Conservation (phyloP, 2,797 vertebrate species). For the Rhodeus uyekii region DNA sequence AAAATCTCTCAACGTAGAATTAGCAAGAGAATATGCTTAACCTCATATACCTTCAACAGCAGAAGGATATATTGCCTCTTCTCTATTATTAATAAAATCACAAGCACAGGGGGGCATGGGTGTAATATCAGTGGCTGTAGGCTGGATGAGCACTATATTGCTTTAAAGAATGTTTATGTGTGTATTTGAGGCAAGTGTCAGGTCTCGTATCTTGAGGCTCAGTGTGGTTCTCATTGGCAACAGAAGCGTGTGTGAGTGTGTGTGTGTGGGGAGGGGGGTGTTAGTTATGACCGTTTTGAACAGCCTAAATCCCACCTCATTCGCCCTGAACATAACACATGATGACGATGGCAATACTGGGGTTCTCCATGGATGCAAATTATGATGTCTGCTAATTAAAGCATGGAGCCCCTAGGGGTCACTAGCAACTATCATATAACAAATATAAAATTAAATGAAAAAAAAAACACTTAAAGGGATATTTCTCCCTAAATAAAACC, state of each 20-base stretch:
- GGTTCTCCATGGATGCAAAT: slow-evolving; percentile 22
- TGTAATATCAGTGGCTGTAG: slow-evolving; percentile 60
- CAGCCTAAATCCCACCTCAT: slow-evolving; percentile 27
- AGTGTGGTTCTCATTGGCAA: slow-evolving; percentile 18
- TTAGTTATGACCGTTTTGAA: slow-evolving; percentile 48
- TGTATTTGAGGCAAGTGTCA: slow-evolving; percentile 48
- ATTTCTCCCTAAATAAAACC: background rate
- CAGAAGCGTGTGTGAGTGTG: too few relatives aligned
- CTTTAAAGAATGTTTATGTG: slow-evolving; percentile 39
- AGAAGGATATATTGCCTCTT: slow-evolving; percentile 74
- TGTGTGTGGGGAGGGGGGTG: background rate
- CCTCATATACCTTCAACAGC: slow-evolving; percentile 73
- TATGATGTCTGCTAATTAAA: slow-evolving; percentile 25
- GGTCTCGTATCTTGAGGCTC: slow-evolving; percentile 47
- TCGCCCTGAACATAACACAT: slow-evolving; percentile 29
- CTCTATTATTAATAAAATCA: slow-evolving; percentile 77
- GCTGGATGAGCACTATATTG: slow-evolving; percentile 55
- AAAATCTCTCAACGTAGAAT: slow-evolving; percentile 76
- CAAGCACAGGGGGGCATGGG: slow-evolving; percentile 58
- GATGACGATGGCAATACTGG: slow-evolving; percentile 31
- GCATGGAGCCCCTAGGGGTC: too few relatives aligned
- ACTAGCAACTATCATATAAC: background rate
- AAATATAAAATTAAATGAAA: background rate
- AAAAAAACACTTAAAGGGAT: background rate
- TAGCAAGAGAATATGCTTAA: slow-evolving; percentile 79